phyloP scores from a whole-genome alignment of 2,797 vertebrate species.

The Alosa sapidissima region DNA sequence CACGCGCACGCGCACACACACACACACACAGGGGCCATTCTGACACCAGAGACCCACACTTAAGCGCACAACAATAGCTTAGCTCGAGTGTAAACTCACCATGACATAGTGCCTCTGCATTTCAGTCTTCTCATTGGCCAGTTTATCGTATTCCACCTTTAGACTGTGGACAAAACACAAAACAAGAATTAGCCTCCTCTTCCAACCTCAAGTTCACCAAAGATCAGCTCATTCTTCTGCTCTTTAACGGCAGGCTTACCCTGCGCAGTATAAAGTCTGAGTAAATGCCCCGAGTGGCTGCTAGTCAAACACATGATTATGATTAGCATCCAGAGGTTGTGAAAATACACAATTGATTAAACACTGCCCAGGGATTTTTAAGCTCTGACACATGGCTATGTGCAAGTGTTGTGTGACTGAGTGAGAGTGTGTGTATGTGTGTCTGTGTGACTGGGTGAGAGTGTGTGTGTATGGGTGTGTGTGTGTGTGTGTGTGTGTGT shows the following conservation, averaged over 20 bases:
- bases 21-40: slow-evolving; percentile 65
- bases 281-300: not conserved
- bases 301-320: slow-evolving; percentile 25
- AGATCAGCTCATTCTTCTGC: not conserved
- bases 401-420: not conserved
- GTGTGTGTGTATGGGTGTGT: not conserved
- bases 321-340: slow-evolving; percentile 18
- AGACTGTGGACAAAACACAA: slow-evolving; percentile 72
- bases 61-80: slow-evolving; percentile 65
- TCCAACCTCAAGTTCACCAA: not conserved
- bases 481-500: not conserved
- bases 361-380: slow-evolving; percentile 6
- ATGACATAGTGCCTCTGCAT: slow-evolving; percentile 98
- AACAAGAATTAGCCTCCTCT: not conserved
- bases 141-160: slow-evolving; percentile 97
- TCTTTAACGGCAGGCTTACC: not conserved
- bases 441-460: not conserved
- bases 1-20: slow-evolving; percentile 61
- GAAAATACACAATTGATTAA: slow-evolving; percentile 17
- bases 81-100: slow-evolving; percentile 79
- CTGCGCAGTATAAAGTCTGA: not conserved
- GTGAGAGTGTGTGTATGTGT: not conserved
- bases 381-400: not conserved
- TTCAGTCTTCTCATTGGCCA: slow-evolving; percentile 96
- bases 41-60: slow-evolving; percentile 65